Percentiles rank a stretch among this genome's conserved stretches.
These are phyloP conservation scores for Atherinomorus stipes DNA, from an alignment of 2,113 vertebrate genomes.

Conservation along the genomic window DNA sequence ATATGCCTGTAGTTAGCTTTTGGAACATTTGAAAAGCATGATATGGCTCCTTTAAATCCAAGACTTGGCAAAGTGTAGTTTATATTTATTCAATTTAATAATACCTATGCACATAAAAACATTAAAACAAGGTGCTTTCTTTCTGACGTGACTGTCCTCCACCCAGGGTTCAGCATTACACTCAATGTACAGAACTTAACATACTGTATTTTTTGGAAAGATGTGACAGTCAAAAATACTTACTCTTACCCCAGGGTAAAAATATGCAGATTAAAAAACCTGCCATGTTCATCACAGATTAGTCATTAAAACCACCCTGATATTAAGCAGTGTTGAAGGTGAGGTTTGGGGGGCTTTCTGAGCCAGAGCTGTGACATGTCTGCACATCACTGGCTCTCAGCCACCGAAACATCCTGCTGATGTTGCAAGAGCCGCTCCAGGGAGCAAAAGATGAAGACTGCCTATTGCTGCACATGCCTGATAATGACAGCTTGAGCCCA, in stretches of 20 bases:
- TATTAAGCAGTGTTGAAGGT: neutral
- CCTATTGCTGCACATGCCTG: neutral
- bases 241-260: neutral
- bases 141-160: too few species aligned
- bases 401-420: slow-evolving; percentile 17
- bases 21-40: too few species aligned
- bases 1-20: too few species aligned
- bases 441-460: slow-evolving; percentile 9
- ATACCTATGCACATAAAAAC: too few species aligned
- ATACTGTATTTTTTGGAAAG: neutral
- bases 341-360: neutral
- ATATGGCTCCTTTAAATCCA: too few species aligned
- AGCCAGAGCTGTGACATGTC: neutral
- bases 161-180: neutral
- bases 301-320: slow-evolving; percentile 1
- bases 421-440: slow-evolving; percentile 20
- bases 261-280: slow-evolving; percentile 1
- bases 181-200: neutral
- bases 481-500: slow-evolving; percentile 15
- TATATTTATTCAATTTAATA: too few species aligned
- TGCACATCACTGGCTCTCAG: slow-evolving; percentile 1
- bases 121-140: too few species aligned
- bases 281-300: slow-evolving; percentile 20
- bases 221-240: slow-evolving; percentile 6
- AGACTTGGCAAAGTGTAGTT: too few species aligned